Evolutionary conservation across 2,888 invertebrate species (phyloP).

Genomic region (Drosophila maculinotata): DNA sequence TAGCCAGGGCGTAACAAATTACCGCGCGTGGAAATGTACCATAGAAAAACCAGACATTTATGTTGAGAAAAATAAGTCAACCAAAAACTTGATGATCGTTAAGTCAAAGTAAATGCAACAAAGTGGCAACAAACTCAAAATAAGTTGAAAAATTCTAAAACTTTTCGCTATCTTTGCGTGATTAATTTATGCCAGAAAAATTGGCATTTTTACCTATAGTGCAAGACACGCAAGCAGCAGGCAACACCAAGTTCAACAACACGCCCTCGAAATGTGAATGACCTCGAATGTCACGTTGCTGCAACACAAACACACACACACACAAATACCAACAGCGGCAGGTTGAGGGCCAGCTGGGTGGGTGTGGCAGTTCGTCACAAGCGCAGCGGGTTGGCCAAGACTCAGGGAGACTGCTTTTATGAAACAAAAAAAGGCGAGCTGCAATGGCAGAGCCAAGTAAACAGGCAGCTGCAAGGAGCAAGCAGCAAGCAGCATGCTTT

Average conservation of each 20-base stretch:
- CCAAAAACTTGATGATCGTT: no score
- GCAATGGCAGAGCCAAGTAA: no score
- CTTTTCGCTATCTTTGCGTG: neutral
- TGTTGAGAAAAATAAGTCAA: no score
- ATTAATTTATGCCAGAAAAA: neutral
- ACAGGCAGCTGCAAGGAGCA: conserved; percentile 33
- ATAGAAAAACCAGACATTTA: no score
- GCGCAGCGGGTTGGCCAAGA: conserved; percentile 58
- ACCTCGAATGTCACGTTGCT: conserved; percentile 83
- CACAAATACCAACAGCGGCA: neutral
- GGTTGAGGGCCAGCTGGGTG: conserved; percentile 17
- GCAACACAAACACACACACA: conserved; percentile 21
- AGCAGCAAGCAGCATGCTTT: conserved; percentile 35
- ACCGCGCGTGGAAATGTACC: no score
- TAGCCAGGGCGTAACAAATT: conserved; percentile 6
- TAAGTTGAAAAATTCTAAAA: neutral
- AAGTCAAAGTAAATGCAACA: no score
- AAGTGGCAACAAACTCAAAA: no score
- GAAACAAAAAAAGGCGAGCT: conserved; percentile 68
- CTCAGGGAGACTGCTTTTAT: conserved; percentile 36
- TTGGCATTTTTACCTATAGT: neutral
- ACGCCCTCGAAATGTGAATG: conserved; percentile 84
- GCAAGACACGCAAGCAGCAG: conserved; percentile 20
- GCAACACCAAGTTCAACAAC: conserved; percentile 83
- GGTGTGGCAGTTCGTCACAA: conserved; percentile 56